Percentiles rank a stretch among this genome's conserved stretches.
Evolutionary conservation across 2,113 vertebrate species (phyloP).

Genomic region (Gila orcuttii): DNA sequence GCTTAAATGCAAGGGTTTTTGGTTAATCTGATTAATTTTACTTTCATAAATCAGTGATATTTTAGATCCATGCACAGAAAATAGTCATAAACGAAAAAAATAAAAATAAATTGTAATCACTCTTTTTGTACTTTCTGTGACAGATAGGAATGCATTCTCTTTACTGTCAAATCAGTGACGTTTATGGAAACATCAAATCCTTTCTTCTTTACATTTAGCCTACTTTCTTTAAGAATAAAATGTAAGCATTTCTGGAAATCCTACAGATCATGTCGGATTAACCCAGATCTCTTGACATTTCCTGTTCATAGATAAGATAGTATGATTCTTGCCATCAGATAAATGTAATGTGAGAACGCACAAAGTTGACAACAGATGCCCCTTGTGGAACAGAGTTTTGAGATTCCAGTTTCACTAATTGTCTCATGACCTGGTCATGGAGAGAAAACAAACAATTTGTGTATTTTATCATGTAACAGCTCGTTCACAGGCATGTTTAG

Average conservation of each 20-base stretch:
- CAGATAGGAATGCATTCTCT: background rate
- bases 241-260: slow-evolving; percentile 60
- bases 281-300: slow-evolving; percentile 48
- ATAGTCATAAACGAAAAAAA: background rate
- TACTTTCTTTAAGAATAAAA: slow-evolving; percentile 27
- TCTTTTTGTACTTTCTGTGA: background rate
- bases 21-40: background rate
- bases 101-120: background rate
- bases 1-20: slow-evolving; percentile 1
- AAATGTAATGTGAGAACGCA: slow-evolving; percentile 3
- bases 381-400: background rate
- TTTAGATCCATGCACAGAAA: background rate
- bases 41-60: background rate
- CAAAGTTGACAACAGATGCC: background rate
- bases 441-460: slow-evolving; percentile 18
- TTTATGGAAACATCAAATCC: slow-evolving; percentile 41
- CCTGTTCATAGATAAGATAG: background rate
- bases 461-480: slow-evolving; percentile 12
- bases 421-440: background rate
- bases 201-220: background rate
- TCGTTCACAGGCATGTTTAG: slow-evolving; percentile 23
- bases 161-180: slow-evolving; percentile 30
- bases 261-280: slow-evolving; percentile 55
- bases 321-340: slow-evolving; percentile 12
- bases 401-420: background rate